These are phyloP conservation scores for Pheucticus melanocephalus DNA, from an alignment of 2,113 vertebrate genomes.

Conservation along the genomic window DNA sequence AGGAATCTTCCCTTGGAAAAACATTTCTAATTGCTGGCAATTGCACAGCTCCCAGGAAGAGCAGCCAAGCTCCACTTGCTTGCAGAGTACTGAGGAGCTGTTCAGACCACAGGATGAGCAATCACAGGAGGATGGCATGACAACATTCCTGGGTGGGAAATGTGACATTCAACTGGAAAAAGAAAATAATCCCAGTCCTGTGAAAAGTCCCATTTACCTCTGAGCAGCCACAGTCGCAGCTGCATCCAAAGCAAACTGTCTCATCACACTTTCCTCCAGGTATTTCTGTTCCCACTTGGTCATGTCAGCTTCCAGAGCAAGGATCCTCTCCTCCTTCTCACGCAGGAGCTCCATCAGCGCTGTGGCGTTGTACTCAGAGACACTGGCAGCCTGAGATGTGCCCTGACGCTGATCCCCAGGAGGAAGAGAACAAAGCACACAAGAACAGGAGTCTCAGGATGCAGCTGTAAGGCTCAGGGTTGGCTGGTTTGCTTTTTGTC, in stretches of 20 bases:
- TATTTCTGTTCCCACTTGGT: conserved; percentile 99
- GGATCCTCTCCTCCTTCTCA: conserved; percentile 94
- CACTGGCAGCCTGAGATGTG: conserved; percentile 73
- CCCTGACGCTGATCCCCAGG: conserved; percentile 84
- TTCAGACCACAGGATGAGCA: neutral
- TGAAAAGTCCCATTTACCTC: conserved; percentile 75
- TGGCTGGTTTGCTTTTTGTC: neutral
- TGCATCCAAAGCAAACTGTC: conserved; percentile 94
- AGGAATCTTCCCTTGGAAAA: neutral
- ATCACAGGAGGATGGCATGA: neutral
- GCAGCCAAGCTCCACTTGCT: neutral
- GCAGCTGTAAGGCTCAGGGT: neutral
- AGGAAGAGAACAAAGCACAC: neutral
- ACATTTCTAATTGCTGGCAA: neutral
- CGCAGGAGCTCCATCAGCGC: conserved; percentile 94
- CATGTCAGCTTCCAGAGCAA: conserved; percentile 98
- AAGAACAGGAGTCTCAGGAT: neutral
- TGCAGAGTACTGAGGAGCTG: neutral
- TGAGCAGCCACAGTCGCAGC: conserved; percentile 93
- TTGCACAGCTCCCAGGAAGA: conserved; percentile 7
- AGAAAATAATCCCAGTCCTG: neutral
- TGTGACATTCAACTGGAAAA: neutral
- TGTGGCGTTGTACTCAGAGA: conserved; percentile 85
- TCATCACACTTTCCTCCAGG: conserved; percentile 97
- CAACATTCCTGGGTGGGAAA: conserved; percentile 15